Conservation (phyloP, 2,113 vertebrate genomes). For the Macrotus californicus region DNA sequence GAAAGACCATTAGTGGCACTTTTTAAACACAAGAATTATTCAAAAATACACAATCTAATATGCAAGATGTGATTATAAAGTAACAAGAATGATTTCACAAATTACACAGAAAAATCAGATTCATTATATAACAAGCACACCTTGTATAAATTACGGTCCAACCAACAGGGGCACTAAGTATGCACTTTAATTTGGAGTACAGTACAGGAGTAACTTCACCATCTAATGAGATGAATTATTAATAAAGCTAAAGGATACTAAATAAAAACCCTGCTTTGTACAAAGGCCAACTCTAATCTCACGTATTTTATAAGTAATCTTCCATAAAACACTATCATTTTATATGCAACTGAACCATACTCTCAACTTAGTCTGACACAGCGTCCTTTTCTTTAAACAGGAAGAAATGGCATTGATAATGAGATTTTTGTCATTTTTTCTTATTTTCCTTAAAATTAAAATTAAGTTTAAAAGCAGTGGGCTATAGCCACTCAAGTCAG, state of each 20-base stretch:
- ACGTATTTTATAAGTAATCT: slow-evolving; percentile 50
- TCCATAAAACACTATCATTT: slow-evolving; percentile 57
- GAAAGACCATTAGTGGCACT: not conserved
- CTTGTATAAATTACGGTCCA: slow-evolving; percentile 38
- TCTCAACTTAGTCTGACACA: not conserved
- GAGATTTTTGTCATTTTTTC: not conserved
- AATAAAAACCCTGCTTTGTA: not conserved
- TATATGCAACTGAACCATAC: slow-evolving; percentile 35
- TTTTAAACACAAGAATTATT: slow-evolving; percentile 33
- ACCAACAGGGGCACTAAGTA: slow-evolving; percentile 53
- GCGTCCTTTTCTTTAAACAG: not conserved
- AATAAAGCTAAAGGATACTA: slow-evolving; percentile 58
- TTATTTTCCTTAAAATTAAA: not conserved
- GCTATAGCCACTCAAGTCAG: not conserved
- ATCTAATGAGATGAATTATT: slow-evolving; percentile 75
- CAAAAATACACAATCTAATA: slow-evolving; percentile 42
- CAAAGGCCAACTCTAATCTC: slow-evolving; percentile 55
- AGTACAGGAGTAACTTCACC: slow-evolving; percentile 59
- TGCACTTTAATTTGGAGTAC: slow-evolving; percentile 69
- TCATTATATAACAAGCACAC: slow-evolving; percentile 47
- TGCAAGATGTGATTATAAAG: slow-evolving; percentile 39
- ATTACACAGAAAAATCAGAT: slow-evolving; percentile 43
- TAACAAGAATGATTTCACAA: slow-evolving; percentile 38
- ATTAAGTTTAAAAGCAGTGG: not conserved
- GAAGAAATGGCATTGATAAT: not conserved